Evolutionary conservation across 2,797 vertebrate species (phyloP), one percentile per base, ranked within the genome.

Genomic region (Alcedo quadribrachys): DNA sequence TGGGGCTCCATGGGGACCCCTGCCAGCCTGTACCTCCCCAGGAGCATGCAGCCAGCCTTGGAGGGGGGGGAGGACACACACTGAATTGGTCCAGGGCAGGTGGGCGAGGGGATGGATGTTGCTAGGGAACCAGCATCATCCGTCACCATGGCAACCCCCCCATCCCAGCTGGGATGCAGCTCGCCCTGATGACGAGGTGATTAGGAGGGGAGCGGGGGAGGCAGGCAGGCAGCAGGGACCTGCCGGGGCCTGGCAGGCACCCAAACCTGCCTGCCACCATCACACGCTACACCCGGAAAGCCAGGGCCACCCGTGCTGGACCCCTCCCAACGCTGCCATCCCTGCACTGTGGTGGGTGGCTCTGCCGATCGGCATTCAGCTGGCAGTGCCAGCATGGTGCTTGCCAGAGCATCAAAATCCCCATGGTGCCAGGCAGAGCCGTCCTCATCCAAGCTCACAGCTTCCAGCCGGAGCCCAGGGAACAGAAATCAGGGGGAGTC

Each of bases 51-150:
- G 74, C 42, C 40, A 24, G 70, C 37, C 1, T 25, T 1, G 18
- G 18, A 12, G 48, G 37, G 33, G 37, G 37, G 37, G 40, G 13
- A 53, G 71, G 86, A 79, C 6, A 24, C 63, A 61, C 62, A 40
- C 90, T 54, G 80, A 96, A 96, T 94, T 20, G 85, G 70, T 85
- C 80, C 74, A 91, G 94, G 93, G 89, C 69, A 13, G 69, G 95
- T 97, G 93, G 96, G 96, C 78, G 94, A 94, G 85, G 92, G 94
- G 89, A 94, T 84, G 88, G 71, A 96, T 97, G 96, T 94, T 82
- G 89, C 94, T 89, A 94, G 65, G 94, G 94, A 95, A 96, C 96
- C 97, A 93, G 97, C 97, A 98, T 98, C 97, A 96, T 95, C 91
- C 24, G 24, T 98, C 94, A 14, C 97, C 96, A 97, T 95, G 92